Conservation (phyloP, 2,113 vertebrate species). For the Xenus cinereus region DNA sequence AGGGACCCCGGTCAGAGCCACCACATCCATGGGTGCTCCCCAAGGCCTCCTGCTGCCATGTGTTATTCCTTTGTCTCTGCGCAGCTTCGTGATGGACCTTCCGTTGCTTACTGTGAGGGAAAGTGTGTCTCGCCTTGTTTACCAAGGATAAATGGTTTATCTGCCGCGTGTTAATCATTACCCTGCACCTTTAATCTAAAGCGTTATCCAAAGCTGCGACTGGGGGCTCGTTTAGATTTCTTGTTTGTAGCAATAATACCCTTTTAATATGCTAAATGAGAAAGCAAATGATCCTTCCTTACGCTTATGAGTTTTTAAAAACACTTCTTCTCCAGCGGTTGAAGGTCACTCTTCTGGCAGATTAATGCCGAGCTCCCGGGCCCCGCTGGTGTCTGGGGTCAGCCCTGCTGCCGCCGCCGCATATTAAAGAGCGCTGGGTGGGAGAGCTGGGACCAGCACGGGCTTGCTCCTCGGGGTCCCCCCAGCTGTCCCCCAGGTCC, state of each 20-base stretch:
- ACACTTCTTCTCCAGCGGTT: constrained; percentile 26
- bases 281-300: constrained; percentile 63
- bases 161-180: constrained; percentile 10
- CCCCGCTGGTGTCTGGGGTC: constrained; percentile 37
- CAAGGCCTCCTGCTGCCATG: rapidly evolving
- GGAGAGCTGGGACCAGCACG: rapidly evolving
- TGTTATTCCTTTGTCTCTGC: neutral
- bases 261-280: constrained; percentile 77
- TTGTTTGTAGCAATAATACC: constrained; percentile 74
- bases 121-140: constrained; percentile 19
- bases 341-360: constrained; percentile 71
- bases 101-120: neutral
- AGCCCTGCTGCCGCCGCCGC: neutral
- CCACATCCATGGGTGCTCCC: rapidly evolving
- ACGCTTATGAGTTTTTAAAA: constrained; percentile 29
- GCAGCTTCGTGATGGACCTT: neutral
- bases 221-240: constrained; percentile 68
- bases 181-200: constrained; percentile 67
- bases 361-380: constrained; percentile 5
- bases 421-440: neutral
- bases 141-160: neutral
- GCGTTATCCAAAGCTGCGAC: constrained; percentile 50
- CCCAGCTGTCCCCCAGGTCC: rapidly evolving
- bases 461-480: neutral
- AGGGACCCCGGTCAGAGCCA: neutral